Conservation (phyloP, 2,888 invertebrate species). For the Phaonia tiefii region DNA sequence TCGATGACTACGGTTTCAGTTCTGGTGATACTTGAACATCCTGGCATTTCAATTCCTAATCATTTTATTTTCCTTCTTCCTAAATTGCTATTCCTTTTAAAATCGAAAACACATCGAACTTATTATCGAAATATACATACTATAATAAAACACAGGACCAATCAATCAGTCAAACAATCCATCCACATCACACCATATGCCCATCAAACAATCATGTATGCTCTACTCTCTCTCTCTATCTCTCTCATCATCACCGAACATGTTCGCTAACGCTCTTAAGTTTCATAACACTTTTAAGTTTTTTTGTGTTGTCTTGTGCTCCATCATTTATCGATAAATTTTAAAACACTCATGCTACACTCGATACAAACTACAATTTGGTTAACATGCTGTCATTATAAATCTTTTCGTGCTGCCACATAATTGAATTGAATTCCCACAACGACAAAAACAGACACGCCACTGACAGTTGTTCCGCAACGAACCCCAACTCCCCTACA, state of each 20-base stretch:
- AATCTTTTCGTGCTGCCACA: slow-evolving; percentile 77
- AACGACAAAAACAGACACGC: slow-evolving; percentile 48
- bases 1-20: no score
- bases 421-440: no score
- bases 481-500: background rate
- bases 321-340: background rate
- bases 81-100: no score
- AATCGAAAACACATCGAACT: no score
- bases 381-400: slow-evolving; percentile 78
- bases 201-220: slow-evolving; percentile 25
- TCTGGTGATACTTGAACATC: no score
- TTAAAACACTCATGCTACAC: slow-evolving; percentile 31
- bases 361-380: slow-evolving; percentile 68
- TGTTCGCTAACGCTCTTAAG: background rate
- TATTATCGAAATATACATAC: no score
- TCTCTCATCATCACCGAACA: slow-evolving; percentile 25
- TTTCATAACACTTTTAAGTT: slow-evolving; percentile 9
- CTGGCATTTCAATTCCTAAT: no score
- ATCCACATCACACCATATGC: no score
- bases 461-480: slow-evolving; percentile 32
- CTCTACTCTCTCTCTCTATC: slow-evolving; percentile 6
- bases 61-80: no score
- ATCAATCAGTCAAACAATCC: slow-evolving; percentile 8
- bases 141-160: slow-evolving; percentile 59
- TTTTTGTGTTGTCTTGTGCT: background rate